Evolutionary conservation across 2,113 vertebrate genomes (phyloP), one percentile per base, ranked within the genome.

Genomic region (Charina bottae): DNA sequence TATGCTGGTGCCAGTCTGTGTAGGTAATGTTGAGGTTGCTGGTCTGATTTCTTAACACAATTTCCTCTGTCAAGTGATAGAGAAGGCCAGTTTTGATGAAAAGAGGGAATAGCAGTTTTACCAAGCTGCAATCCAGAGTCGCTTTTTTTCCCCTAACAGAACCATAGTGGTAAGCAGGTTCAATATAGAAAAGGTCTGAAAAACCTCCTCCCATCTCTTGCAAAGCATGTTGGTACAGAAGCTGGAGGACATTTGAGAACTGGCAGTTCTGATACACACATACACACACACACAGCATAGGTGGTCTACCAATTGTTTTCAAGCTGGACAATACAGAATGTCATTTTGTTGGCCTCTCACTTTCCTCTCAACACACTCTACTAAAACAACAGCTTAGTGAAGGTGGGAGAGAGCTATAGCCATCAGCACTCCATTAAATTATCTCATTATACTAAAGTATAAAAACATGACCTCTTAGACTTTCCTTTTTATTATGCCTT

Each of bases 351-450:
- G 23, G 62, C 23, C n/a, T 2, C 42, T 92, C 28, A 42, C 28
- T 92, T 92, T 87, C 87, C 89, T 94, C 86, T 94, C 92, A 93
- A 53, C 85, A 1, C 58, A 83, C 28, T 59, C 15, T 83, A 64
- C 64, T 90, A 87, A 90, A 90, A 87, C 64, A 89, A 89, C 55
- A 91, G 87, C 87, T 93, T 94, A 91, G 85, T 49, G 91, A 92
- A 92, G 68, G 87, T 8, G 21, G 6, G 19, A 33, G 53, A 91
- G 21, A 89, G 90, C 78, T 37, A 85, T 68, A 92, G 55, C 91
- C 68, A 86, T 93, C 88, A 93, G 83, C 72, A 90, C 53, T 56
- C 21, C 86, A 56, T 87, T 95, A 93, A 93, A 93, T 95, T 92
- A 93, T 88, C n/a, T 56, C 26, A 91, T 92, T 92, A 68, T 54